phyloP scores from a whole-genome alignment of 2,113 vertebrate genomes.

The Sarotherodon lohbergeri region DNA sequence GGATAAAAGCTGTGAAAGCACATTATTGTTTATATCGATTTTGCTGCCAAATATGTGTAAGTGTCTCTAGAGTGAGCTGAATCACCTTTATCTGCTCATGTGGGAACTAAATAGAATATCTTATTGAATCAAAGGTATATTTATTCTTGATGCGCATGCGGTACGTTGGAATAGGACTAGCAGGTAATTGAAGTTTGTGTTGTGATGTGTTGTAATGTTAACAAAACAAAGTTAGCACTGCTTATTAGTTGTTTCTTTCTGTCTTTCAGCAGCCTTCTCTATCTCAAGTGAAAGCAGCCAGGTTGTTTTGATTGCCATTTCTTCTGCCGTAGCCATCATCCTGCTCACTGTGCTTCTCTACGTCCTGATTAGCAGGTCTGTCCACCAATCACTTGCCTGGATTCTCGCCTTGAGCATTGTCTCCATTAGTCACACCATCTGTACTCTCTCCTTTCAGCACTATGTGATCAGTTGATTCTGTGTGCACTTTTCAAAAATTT shows the following conservation, averaged over 20 bases:
- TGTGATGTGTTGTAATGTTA: background rate
- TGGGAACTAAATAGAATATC: background rate
- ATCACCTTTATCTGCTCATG: background rate
- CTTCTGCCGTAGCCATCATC: conserved; percentile 89
- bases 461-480: background rate
- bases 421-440: background rate
- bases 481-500: background rate
- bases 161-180: background rate
- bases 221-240: background rate
- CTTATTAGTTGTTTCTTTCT: background rate
- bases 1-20: background rate
- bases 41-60: background rate
- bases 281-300: conserved; percentile 97
- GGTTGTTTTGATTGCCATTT: conserved; percentile 92
- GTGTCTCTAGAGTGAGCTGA: background rate
- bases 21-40: background rate
- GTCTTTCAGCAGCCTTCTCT: conserved; percentile 84
- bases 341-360: conserved; percentile 92
- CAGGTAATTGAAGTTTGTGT: background rate
- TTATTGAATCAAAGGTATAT: background rate
- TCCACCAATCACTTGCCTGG: background rate
- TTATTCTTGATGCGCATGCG: background rate
- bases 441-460: background rate
- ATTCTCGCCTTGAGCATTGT: background rate
- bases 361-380: conserved; percentile 90